These are phyloP conservation scores for Caenorhabditis sp. DNA, from an alignment of 2,888 invertebrate species.

Conservation along the genomic window DNA sequence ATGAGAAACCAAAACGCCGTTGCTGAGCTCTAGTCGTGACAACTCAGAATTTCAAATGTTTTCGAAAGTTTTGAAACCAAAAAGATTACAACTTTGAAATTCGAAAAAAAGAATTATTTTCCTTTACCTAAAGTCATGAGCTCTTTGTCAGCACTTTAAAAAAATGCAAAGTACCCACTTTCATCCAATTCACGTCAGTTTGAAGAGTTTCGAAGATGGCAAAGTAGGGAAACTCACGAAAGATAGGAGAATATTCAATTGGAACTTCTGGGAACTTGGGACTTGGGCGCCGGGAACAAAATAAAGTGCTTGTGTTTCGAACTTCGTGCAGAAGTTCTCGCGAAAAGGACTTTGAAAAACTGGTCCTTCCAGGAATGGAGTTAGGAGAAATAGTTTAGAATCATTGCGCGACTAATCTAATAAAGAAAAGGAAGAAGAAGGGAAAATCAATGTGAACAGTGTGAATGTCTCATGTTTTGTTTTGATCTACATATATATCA, in stretches of 20 bases:
- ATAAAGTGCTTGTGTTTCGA: conserved; percentile 17
- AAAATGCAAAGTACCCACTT: not conserved
- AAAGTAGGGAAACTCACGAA: conserved; percentile 9
- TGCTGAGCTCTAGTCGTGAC: conserved; percentile 6
- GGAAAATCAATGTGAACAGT: not conserved
- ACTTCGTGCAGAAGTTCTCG: not conserved
- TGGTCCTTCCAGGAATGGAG: not conserved
- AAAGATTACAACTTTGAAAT: too few relatives aligned
- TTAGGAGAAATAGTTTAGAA: not conserved
- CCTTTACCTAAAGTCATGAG: not conserved
- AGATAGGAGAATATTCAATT: conserved; percentile 51
- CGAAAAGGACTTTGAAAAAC: too few relatives aligned
- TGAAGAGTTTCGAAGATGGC: not conserved
- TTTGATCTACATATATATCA: not conserved
- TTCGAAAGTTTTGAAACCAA: not conserved
- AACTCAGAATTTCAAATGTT: not conserved
- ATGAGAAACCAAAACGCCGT: not conserved
- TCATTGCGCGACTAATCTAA: not conserved
- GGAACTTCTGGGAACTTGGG: conserved; percentile 46
- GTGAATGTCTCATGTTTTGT: not conserved
- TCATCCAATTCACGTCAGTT: conserved; percentile 2
- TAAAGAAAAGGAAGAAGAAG: not conserved
- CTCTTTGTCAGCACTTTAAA: not conserved
- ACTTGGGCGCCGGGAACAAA: conserved; percentile 28
- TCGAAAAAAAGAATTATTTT: not conserved